Conservation (phyloP, 1,140 invertebrate genomes). For the Archegozetes longisetosus region DNA sequence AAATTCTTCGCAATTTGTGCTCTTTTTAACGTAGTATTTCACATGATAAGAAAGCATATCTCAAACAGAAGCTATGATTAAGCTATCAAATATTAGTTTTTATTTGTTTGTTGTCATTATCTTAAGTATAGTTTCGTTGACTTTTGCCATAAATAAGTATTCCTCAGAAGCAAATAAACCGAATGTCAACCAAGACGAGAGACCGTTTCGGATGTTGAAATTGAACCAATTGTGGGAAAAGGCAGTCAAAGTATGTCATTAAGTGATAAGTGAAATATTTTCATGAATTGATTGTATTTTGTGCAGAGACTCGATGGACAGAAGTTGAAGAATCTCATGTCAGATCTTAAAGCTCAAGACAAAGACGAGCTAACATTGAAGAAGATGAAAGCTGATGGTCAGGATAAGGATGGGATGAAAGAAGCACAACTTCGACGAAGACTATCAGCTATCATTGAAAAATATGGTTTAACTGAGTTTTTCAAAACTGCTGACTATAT, state of each 20-base stretch:
- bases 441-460: constrained; percentile 60
- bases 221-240: constrained; percentile 66
- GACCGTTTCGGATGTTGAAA: constrained; percentile 67
- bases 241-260: constrained; percentile 48
- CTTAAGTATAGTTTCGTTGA: no score
- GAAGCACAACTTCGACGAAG: constrained; percentile 64
- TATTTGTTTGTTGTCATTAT: no score
- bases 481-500: constrained; percentile 48
- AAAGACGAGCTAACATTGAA: constrained; percentile 75
- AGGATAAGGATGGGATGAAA: constrained; percentile 67
- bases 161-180: constrained; percentile 27
- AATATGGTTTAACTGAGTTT: constrained; percentile 61
- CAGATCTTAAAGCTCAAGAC: constrained; percentile 76
- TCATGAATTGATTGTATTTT: constrained; percentile 15
- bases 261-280: neutral
- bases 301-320: constrained; percentile 57
- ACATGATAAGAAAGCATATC: no score
- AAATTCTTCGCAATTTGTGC: no score
- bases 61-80: no score
- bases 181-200: constrained; percentile 44
- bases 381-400: constrained; percentile 56
- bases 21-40: no score
- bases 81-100: no score
- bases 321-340: constrained; percentile 67
- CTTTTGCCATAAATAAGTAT: no score